Evolutionary conservation across 2,113 vertebrate genomes (phyloP).

Genomic region (Ailurus styani): DNA sequence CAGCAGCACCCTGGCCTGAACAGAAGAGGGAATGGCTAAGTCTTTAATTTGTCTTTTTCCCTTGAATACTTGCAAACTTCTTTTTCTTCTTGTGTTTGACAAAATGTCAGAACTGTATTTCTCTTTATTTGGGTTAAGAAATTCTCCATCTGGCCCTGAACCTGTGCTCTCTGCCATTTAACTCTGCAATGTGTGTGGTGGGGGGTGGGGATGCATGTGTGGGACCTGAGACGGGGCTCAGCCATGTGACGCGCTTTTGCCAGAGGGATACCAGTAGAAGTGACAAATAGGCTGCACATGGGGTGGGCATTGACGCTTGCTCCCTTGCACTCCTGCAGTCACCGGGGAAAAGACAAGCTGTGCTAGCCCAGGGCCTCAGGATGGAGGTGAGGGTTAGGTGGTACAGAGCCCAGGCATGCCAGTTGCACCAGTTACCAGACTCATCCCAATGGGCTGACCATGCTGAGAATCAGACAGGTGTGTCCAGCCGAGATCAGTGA

Average conservation of each 20-base stretch:
- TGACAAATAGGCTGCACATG: background rate
- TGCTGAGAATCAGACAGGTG: background rate
- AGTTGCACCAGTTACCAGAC: background rate
- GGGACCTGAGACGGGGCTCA: background rate
- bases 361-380: background rate
- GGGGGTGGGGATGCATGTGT: too few relatives aligned
- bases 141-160: slow-evolving; percentile 2
- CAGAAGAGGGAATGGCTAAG: background rate
- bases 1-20: background rate
- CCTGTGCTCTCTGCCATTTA: background rate
- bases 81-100: slow-evolving; percentile 39
- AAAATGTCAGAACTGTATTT: slow-evolving; percentile 58
- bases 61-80: background rate
- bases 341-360: background rate
- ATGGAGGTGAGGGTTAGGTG: background rate
- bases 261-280: background rate
- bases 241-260: background rate
- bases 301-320: background rate
- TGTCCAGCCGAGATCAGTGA: background rate
- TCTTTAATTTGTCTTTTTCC: background rate
- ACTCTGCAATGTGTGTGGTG: background rate
- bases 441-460: background rate
- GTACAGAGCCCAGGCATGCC: background rate
- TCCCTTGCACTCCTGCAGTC: background rate
- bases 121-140: slow-evolving; percentile 16